Percentiles rank a stretch among this genome's conserved stretches.
These are phyloP conservation scores for Herminia tarsipennalis DNA, from an alignment of 2,888 invertebrate genomes.

Conservation along the genomic window DNA sequence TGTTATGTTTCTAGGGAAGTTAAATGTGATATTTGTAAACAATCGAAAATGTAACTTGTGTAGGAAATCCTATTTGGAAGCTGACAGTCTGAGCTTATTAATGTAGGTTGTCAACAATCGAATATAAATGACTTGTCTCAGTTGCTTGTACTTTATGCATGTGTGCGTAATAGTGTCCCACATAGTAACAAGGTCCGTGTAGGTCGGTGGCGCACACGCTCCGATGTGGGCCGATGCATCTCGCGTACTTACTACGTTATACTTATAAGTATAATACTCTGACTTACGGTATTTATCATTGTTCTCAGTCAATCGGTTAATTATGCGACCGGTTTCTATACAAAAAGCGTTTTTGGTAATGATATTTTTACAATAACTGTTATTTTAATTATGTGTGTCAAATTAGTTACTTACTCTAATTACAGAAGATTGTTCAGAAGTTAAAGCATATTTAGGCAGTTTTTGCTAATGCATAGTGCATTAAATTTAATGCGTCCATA, in stretches of 20 bases:
- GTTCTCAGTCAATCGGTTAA: constrained; percentile 36
- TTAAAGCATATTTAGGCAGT: too few relatives aligned
- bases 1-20: constrained; percentile 4
- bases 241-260: constrained; percentile 17
- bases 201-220: constrained; percentile 50
- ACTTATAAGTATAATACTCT: constrained; percentile 19
- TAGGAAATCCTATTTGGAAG: constrained; percentile 26
- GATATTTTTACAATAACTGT: constrained; percentile 27
- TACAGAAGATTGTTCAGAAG: too few relatives aligned
- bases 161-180: constrained; percentile 54
- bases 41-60: constrained; percentile 21
- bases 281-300: constrained; percentile 34
- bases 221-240: constrained; percentile 53
- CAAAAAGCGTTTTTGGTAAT: constrained; percentile 18
- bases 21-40: constrained; percentile 18
- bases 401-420: too few relatives aligned
- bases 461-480: too few relatives aligned
- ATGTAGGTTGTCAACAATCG: constrained; percentile 37
- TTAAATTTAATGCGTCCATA: too few relatives aligned
- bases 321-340: constrained; percentile 26
- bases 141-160: constrained; percentile 24
- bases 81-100: constrained; percentile 14
- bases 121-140: constrained; percentile 36
- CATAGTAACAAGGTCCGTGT: constrained; percentile 68
- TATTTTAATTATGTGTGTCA: constrained; percentile 13